Base-by-base conservation (phyloP, 2,888 invertebrate genomes). In the Stictocephala bisonia region DNA sequence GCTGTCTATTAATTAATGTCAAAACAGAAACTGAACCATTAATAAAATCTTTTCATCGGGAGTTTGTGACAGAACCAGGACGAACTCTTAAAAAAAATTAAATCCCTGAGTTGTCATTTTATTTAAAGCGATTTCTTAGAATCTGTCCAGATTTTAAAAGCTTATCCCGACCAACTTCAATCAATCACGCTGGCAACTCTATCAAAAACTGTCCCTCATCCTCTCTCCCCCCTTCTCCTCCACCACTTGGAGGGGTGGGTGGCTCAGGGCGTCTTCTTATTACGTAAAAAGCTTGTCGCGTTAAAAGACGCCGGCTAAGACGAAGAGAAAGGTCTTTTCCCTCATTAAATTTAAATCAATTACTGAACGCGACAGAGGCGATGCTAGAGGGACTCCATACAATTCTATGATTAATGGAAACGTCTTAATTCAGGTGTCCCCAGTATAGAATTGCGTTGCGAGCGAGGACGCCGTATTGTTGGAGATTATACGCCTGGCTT, bases 301-400 rank as follows among this genome's bases (percentile, higher is more conserved):
- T 40, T 31, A 40, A 44, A 35, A 40, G 27, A 56, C 70, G n/a
- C 40, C 56, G 71, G 58, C 56, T 71, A 75, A 72, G 64, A 71
- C 58, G 26, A 48, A 44, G 68, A 48, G 58, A 44, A 72, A 70
- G 70, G 74, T 66, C 74, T 72, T 76, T 76, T 74, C 72, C 67
- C 76, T 74, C 76, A 76, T 76, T 76, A 76, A 76, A 76, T 74
- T 53, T 70, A 70, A 76, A 76, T 76, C 76, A 76, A 76, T 76
- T 76, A 76, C 74, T n/a, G 2, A 13, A 9, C 18, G 51, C 40
- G 24, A 56, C 24, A 40, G 40, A 18, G 41, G n/a, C 26, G 53
- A 41, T 40, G n/a, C 26, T 15, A 15, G n/a, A 40, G 56, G 20
- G 40, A 70, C 56, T 24, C 40, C 26, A 40, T 40, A 60, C 60